These are phyloP conservation scores for Tetragonula clypearis DNA, from an alignment of 1,140 invertebrate species.

Conservation along the genomic window DNA sequence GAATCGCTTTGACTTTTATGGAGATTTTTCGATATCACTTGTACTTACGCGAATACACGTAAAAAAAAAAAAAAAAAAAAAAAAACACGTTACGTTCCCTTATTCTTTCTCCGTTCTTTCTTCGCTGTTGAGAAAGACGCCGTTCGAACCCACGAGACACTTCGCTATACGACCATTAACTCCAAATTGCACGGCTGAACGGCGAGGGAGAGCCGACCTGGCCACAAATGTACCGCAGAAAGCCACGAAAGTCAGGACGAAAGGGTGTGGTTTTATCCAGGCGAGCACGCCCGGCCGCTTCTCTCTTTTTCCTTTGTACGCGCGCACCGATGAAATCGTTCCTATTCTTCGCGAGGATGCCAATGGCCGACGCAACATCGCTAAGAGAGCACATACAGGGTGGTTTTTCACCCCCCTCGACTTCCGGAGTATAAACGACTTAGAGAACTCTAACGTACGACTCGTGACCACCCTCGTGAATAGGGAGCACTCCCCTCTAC, in stretches of 20 bases:
- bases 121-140: neutral
- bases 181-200: conserved; percentile 55
- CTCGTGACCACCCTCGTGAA: conserved; percentile 57
- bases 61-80: too few relatives aligned
- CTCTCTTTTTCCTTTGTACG: conserved; percentile 34
- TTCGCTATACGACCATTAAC: conserved; percentile 41
- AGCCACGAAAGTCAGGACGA: conserved; percentile 41
- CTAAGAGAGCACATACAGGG: conserved; percentile 6
- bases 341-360: conserved; percentile 52
- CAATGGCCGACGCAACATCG: conserved; percentile 47
- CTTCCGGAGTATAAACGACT: conserved; percentile 62
- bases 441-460: conserved; percentile 60
- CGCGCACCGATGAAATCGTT: conserved; percentile 50
- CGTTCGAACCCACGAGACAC: neutral
- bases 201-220: conserved; percentile 23
- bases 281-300: neutral
- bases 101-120: neutral
- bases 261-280: conserved; percentile 53
- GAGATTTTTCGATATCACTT: too few relatives aligned
- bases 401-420: conserved; percentile 26
- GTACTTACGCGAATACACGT: too few relatives aligned
- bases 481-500: conserved; percentile 23
- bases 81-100: too few relatives aligned
- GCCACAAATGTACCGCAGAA: conserved; percentile 55
- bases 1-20: neutral